Base-by-base conservation (phyloP, 2,113 vertebrate species). In the Upupa epops region DNA sequence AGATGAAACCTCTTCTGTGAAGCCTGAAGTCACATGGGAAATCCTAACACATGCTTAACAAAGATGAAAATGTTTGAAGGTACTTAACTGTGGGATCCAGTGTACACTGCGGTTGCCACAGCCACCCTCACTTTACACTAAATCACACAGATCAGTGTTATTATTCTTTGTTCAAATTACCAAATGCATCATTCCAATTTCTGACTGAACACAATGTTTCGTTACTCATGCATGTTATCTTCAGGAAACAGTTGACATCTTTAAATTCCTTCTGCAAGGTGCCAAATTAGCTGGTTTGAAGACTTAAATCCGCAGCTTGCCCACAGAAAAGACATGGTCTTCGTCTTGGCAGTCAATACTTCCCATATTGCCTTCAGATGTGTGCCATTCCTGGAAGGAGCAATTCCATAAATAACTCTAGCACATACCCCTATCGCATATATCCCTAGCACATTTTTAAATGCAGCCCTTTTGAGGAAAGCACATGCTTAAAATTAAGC, bases 361-460 rank as follows among this genome's bases (percentile, higher is more conserved):
- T 82, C 86, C 88, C 71, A 76, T 94, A 82, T 82, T 94, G 74
- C 88, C 81, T 88, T 93, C 83, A 85, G 78, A 88, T 73, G 34
- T 86, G 79, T 70, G 51, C 45, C 32, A 36, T 82, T 95, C 88
- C 90, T 92, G 86, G 74, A 94, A 93, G 55, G 34, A 90, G 51
- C 13, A 72, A 76, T 81, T 94, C 81, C 71, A 89, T 69, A 87
- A 92, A 94, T 79, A 93, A 73, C 71, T 69, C 29, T 5, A 79
- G 48, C 42, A 48, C 40, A 59, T n/a, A n/a, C n/a, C n/a, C n/a
- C n/a, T n/a, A n/a, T n/a, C 66, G 63, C 82, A 93, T 64, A 71
- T 92, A 72, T 49, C 40, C 55, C 51, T 54, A 63, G 46, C 81
- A 82, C 54, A 79, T 45, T 24, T 90, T 85, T 80, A 59, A 65